Evolutionary conservation across 2,888 invertebrate genomes (phyloP), one percentile per base, ranked within the genome.

Genomic region (Ennomos erosarius): DNA sequence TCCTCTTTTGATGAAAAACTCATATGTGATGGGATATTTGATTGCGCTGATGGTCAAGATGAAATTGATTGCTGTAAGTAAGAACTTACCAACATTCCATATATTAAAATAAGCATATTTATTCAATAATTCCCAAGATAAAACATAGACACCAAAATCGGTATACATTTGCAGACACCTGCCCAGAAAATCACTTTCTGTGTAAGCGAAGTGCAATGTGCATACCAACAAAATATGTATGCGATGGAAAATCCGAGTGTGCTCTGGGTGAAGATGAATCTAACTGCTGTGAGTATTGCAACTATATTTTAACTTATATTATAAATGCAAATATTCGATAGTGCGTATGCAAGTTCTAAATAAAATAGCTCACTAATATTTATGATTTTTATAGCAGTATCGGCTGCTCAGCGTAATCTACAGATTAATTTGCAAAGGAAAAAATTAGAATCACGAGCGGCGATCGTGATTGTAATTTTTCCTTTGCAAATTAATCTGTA

Each of bases 41-140:
- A 97, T 76, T 97, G 97, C 75, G 86, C 87, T 42, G 96, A 97
- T 87, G 86, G 93, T n/a, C 94, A 94, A 10, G 97, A 97, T 78
- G 97, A 97, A 87, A 77, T 87, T 35, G 87, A 94, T 72, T 97
- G 97, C 78, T 92, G 96, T 96, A 90, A 92, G 93, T 85, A 64
- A 52, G 38, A 26, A 16, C 11, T n/a, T n/a, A n/a, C n/a, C n/a
- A n/a, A n/a, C n/a, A n/a, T n/a, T n/a, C n/a, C n/a, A n/a, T n/a
- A 38, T 45, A 0, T 3, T 5, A 36, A 39, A 44, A 33, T 16
- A 9, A 37, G 16, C 8, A 46, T 46, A 35, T 46, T n/a, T 13
- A 10, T 10, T 9, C 10, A 40, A 40, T 50, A 40, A 36, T 10
- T n/a, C n/a, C n/a, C 37, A 26, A 26, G 6, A 26, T 39, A 10